Percentiles rank a stretch among this genome's conserved stretches.
phyloP scores from a whole-genome alignment of 2,797 vertebrate species.

The Eidolon dupreanum region DNA sequence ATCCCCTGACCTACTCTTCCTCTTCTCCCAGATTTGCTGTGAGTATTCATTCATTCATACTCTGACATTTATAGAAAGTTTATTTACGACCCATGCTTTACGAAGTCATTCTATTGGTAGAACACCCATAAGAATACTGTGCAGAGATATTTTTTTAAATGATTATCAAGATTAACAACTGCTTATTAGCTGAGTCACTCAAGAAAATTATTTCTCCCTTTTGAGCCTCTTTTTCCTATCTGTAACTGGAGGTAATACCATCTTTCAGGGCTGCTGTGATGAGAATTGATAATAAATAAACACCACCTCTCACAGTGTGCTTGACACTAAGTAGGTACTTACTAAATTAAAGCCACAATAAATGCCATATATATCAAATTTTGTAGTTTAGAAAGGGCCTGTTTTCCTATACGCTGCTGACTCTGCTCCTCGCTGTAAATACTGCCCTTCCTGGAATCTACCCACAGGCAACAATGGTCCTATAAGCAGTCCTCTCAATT shows the following conservation, averaged over 20 bases:
- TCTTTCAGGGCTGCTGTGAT: background rate
- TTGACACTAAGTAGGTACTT: background rate
- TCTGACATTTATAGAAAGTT: background rate
- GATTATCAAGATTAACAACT: background rate
- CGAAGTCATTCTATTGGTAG: background rate
- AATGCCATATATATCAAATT: background rate
- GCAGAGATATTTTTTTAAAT: background rate
- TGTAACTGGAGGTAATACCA: background rate
- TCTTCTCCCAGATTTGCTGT: background rate
- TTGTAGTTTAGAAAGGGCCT: background rate
- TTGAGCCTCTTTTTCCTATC: background rate
- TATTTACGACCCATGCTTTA: background rate
- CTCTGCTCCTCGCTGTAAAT: background rate
- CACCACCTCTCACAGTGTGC: background rate
- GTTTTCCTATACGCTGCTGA: background rate
- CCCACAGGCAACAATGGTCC: background rate
- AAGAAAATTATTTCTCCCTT: background rate
- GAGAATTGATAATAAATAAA: background rate
- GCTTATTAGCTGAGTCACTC: background rate
- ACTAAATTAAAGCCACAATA: background rate
- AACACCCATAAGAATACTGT: background rate
- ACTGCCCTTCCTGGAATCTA: background rate
- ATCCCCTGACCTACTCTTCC: background rate
- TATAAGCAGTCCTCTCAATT: background rate
- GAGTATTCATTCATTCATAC: background rate